Conservation (phyloP, 23 tunicate species). For the Trididemnum clinides region DNA sequence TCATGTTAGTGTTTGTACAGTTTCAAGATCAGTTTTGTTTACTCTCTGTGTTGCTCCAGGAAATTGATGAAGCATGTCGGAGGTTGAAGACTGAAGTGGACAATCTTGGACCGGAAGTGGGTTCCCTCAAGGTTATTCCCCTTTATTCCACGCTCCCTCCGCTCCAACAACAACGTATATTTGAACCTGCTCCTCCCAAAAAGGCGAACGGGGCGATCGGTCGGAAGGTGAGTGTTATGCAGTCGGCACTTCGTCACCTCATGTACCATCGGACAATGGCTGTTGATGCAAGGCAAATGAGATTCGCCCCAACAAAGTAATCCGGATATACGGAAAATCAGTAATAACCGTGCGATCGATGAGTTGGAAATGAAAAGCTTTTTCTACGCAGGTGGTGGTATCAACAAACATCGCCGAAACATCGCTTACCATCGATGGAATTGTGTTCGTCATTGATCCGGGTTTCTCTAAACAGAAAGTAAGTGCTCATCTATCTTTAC, state of each 20-base stretch:
- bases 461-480: slow-evolving; percentile 99
- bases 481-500: too few relatives aligned
- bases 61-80: slow-evolving; percentile 97
- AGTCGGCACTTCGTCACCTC: too few relatives aligned
- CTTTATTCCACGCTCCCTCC: slow-evolving; percentile 94
- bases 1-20: background rate
- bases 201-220: slow-evolving; percentile 92
- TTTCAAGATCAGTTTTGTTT: too few relatives aligned
- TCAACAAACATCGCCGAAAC: slow-evolving; percentile 98
- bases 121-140: slow-evolving; percentile 85
- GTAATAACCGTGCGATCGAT: too few relatives aligned
- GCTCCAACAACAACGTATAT: slow-evolving; percentile 86
- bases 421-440: slow-evolving; percentile 95
- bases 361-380: too few relatives aligned
- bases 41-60: slow-evolving; percentile 48
- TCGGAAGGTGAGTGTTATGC: slow-evolving; percentile 69
- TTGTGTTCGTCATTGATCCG: slow-evolving; percentile 96
- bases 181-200: slow-evolving; percentile 88
- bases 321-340: too few relatives aligned
- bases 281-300: too few relatives aligned
- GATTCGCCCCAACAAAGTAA: too few relatives aligned
- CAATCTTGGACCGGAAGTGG: slow-evolving; percentile 91
- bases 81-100: slow-evolving; percentile 87
- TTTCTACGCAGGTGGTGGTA: slow-evolving; percentile 58
- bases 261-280: too few relatives aligned